Percentiles rank a stretch among this genome's conserved stretches.
Evolutionary conservation across 2,888 invertebrate genomes (phyloP).

Genomic region (Urechis unicinctus): DNA sequence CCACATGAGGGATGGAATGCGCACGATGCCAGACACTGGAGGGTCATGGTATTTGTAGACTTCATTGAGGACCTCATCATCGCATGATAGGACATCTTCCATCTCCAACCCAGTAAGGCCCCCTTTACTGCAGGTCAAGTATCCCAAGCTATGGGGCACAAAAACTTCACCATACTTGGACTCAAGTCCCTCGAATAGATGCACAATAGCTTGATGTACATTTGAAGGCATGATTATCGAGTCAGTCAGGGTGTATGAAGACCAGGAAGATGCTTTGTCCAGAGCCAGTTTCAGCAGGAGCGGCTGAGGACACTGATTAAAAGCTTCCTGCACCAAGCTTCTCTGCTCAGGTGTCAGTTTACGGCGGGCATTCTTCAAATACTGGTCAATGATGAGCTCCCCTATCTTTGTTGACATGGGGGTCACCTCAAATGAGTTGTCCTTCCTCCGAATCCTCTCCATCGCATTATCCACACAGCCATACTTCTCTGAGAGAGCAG

Average conservation of each 20-base stretch:
- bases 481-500: constrained; percentile 12
- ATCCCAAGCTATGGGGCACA: constrained; percentile 19
- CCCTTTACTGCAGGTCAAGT: constrained; percentile 21
- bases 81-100: constrained; percentile 24
- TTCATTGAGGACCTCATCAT: constrained; percentile 24
- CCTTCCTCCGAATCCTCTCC: background rate
- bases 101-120: constrained; percentile 23
- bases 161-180: constrained; percentile 19
- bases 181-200: constrained; percentile 20
- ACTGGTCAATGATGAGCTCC: constrained; percentile 12
- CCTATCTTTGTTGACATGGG: constrained; percentile 12
- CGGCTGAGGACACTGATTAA: constrained; percentile 16
- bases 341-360: constrained; percentile 14
- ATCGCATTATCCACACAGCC: constrained; percentile 8
- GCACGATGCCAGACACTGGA: constrained; percentile 19
- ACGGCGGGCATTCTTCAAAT: constrained; percentile 7
- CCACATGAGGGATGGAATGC: constrained; percentile 30
- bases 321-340: constrained; percentile 10
- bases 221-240: constrained; percentile 3
- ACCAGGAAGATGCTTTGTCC: constrained; percentile 20
- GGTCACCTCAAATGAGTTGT: constrained; percentile 10
- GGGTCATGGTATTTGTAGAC: constrained; percentile 27
- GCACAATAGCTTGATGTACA: constrained; percentile 18
- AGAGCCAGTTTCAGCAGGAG: constrained; percentile 24
- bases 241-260: no score